Conservation (phyloP, 2,888 invertebrate species). For the Rotaria magnacalcarata region DNA sequence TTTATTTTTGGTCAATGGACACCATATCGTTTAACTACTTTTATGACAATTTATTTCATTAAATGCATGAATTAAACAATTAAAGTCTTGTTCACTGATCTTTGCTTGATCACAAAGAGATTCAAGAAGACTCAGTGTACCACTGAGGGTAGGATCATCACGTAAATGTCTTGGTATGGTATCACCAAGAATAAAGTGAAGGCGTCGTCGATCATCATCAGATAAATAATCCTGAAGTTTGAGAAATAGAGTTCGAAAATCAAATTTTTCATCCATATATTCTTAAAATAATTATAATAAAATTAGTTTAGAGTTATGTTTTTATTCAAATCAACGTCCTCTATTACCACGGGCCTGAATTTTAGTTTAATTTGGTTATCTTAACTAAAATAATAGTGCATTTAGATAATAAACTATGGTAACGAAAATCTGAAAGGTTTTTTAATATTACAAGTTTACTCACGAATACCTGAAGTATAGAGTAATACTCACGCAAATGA, state of each 20-base stretch:
- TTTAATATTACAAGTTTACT: too few relatives aligned
- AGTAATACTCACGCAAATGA: too few relatives aligned
- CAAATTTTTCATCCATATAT: neutral
- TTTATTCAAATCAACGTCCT: too few relatives aligned
- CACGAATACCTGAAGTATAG: too few relatives aligned
- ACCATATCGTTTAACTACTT: neutral
- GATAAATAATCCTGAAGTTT: neutral
- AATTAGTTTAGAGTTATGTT: too few relatives aligned
- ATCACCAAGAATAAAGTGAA: neutral
- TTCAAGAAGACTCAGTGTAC: neutral
- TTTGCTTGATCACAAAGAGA: neutral
- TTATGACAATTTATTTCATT: neutral
- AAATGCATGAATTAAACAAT: neutral
- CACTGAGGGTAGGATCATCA: neutral
- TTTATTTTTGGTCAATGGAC: too few relatives aligned
- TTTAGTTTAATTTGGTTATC: too few relatives aligned
- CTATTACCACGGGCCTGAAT: too few relatives aligned
- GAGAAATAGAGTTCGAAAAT: neutral
- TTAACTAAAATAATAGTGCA: too few relatives aligned
- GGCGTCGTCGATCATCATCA: neutral
- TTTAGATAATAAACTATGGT: too few relatives aligned
- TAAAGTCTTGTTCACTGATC: neutral
- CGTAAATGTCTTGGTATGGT: neutral
- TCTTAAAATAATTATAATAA: too few relatives aligned
- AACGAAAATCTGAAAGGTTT: too few relatives aligned